Base-by-base conservation (phyloP, 2,113 vertebrate genomes). In the Ameiurus melas region DNA sequence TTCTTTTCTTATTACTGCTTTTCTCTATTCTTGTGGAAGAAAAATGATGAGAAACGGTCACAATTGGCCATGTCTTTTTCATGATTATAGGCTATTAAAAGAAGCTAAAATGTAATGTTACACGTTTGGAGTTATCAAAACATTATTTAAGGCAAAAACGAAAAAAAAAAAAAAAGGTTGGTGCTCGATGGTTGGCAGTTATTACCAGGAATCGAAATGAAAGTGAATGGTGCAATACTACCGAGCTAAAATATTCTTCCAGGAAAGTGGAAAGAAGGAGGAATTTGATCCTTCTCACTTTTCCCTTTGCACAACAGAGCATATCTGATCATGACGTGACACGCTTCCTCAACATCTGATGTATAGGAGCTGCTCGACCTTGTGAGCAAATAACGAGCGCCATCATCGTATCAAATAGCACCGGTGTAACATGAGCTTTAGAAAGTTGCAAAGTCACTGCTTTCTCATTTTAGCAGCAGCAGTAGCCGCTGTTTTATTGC, bases 381-480 rank as follows among this genome's bases (percentile, higher is more conserved):
- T 87, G 78, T 71, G 66, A 82, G 86, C 25, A 13, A 71, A 87
- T 87, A 87, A 82, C 30, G 30, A 70, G 51, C 33, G 2, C 47
- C 80, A 80, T 82, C 86, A 82, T 87, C 57, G 33, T 43, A 82
- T 87, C 78, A 22, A 55, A 68, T 87, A n/a, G 64, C 78, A 27
- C 51, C 64, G 13, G 78, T 55, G 86, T 82, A 71, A 87, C 78
- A n/a, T 39, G 86, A 87, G 86, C 62, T 68, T 27, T 70, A 36
- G 43, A n/a, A 87, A 82, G 47, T 82, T 87, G 86, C 86, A 87
- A 43, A 87, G 86, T 87, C 86, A 87, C 78, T 36, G 33, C 80
- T 83, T 43, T 62, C 80, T 78, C 36, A 47, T 68, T 66, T 55
- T 87, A 66, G 75, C 51, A 79, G 60, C 60, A 68, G 51, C 70